Conservation (phyloP, 1,140 invertebrate species). For the Chironomus striatipennis region DNA sequence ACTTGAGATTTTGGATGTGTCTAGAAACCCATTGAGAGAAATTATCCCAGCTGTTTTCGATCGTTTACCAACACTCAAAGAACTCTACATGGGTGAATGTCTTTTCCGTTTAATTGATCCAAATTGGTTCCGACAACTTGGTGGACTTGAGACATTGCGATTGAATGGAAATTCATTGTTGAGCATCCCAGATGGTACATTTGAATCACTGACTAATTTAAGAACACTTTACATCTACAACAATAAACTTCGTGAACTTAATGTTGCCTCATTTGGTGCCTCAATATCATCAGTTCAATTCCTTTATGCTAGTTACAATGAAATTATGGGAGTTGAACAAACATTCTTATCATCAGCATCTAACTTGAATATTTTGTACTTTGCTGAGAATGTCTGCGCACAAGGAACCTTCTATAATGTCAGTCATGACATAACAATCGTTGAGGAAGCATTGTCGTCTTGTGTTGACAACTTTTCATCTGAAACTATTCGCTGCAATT, state of each 20-base stretch:
- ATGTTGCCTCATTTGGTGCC: background rate
- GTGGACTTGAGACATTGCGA: background rate
- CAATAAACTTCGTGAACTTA: background rate
- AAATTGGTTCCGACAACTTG: background rate
- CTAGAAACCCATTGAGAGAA: background rate
- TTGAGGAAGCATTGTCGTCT: background rate
- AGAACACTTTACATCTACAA: background rate
- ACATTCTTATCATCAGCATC: background rate
- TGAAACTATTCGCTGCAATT: background rate
- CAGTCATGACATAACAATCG: background rate
- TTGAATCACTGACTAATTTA: background rate
- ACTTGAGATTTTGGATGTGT: background rate
- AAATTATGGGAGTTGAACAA: background rate
- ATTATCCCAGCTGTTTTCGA: background rate
- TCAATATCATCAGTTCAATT: background rate
- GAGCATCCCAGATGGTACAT: background rate
- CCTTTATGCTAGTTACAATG: background rate
- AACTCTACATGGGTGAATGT: background rate
- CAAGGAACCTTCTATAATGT: background rate
- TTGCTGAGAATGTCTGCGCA: background rate
- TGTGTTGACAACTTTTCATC: background rate
- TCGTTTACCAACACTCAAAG: background rate
- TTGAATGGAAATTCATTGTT: background rate
- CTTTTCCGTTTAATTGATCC: background rate
- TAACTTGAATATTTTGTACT: background rate